Conservation (phyloP, 2,797 vertebrate genomes). For the Mastacembelus armatus region DNA sequence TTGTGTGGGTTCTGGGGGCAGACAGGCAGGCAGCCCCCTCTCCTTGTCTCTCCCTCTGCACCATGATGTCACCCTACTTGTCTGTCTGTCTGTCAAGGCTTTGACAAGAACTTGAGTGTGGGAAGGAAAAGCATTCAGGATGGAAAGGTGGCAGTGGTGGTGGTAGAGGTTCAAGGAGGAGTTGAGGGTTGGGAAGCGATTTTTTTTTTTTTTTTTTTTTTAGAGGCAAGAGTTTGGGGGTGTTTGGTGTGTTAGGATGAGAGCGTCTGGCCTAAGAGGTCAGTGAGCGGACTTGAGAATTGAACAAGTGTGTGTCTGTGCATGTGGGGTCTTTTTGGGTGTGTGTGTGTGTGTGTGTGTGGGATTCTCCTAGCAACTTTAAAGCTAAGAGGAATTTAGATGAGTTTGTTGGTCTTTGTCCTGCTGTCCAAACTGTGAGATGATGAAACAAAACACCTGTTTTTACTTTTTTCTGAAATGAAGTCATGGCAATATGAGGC, state of each 20-base stretch:
- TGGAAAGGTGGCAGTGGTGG: neutral
- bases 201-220: neutral
- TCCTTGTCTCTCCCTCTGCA: slow-evolving; percentile 45
- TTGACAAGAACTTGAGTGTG: slow-evolving; percentile 79
- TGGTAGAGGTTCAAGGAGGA: slow-evolving; percentile 55
- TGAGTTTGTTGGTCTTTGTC: slow-evolving; percentile 70
- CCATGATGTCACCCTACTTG: slow-evolving; percentile 76
- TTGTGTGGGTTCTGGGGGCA: slow-evolving; percentile 75
- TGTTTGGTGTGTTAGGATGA: slow-evolving; percentile 27
- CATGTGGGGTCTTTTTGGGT: slow-evolving; percentile 34
- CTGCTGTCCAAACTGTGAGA: no score
- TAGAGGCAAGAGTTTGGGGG: neutral
- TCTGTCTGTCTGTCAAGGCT: slow-evolving; percentile 72
- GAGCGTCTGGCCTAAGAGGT: slow-evolving; percentile 74
- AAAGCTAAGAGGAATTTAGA: slow-evolving; percentile 76
- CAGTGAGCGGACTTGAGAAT: slow-evolving; percentile 75
- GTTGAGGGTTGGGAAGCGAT: slow-evolving; percentile 24
- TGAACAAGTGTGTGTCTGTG: slow-evolving; percentile 30
- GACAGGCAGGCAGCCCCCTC: slow-evolving; percentile 60
- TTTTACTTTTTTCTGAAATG: slow-evolving; percentile 8
- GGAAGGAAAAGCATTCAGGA: slow-evolving; percentile 59
- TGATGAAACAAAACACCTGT: slow-evolving; percentile 25
- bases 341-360: slow-evolving; percentile 9
- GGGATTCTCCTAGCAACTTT: slow-evolving; percentile 72
- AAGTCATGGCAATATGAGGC: slow-evolving; percentile 19